Evolutionary conservation across 2,113 vertebrate genomes (phyloP).

Genomic region (Catagonus wagneri): DNA sequence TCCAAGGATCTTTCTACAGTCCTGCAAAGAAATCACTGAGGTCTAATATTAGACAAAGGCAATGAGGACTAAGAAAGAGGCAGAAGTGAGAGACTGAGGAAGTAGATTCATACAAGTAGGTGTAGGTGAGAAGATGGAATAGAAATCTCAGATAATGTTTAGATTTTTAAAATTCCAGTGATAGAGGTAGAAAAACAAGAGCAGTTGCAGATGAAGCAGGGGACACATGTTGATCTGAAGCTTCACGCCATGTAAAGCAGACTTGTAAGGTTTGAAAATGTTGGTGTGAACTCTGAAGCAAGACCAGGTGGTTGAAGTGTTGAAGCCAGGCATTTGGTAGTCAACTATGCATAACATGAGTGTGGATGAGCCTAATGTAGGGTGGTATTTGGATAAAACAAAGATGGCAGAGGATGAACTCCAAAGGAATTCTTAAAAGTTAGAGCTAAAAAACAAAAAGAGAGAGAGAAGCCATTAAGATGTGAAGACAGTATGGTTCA

Average conservation of each 20-base stretch:
- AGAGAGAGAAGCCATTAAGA: background rate
- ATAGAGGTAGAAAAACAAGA: background rate
- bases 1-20: background rate
- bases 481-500: background rate
- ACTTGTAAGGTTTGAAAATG: background rate
- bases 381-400: background rate
- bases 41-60: background rate
- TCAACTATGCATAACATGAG: rapidly evolving
- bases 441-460: background rate
- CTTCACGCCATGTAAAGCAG: background rate
- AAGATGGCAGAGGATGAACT: background rate
- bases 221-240: background rate
- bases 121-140: background rate
- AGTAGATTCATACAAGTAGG: background rate
- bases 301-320: background rate
- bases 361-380: background rate
- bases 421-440: background rate
- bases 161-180: background rate
- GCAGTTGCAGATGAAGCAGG: background rate
- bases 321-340: background rate
- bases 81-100: background rate
- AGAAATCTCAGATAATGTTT: background rate
- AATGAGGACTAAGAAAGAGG: background rate
- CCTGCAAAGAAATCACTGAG: background rate
- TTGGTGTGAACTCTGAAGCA: background rate